Conservation (phyloP, 2,113 vertebrate genomes). For the Lepisosteus oculatus region DNA sequence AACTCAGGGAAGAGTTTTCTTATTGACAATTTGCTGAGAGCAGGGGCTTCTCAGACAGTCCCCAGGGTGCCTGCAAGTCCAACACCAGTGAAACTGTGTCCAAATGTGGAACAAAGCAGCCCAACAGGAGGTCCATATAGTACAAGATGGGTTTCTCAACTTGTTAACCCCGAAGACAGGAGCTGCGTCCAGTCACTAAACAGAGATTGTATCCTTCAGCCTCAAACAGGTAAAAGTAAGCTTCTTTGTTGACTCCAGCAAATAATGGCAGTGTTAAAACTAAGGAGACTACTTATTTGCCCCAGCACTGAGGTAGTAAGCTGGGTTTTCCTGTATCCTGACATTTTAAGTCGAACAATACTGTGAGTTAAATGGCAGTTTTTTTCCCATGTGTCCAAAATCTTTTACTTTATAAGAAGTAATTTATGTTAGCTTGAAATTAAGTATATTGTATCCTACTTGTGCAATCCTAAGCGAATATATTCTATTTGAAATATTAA, state of each 20-base stretch:
- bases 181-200: slow-evolving; percentile 38
- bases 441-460: too few species aligned
- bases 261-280: neutral
- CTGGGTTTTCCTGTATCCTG: too few species aligned
- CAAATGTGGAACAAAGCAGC: slow-evolving; percentile 47
- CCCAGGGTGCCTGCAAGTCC: slow-evolving; percentile 45
- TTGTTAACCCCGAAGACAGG: slow-evolving; percentile 46
- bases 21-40: slow-evolving; percentile 86
- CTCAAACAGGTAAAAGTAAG: slow-evolving; percentile 50
- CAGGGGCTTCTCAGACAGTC: slow-evolving; percentile 52
- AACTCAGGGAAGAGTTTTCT: slow-evolving; percentile 88
- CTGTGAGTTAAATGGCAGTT: too few species aligned
- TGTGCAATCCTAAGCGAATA: too few species aligned
- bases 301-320: too few species aligned
- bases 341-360: too few species aligned
- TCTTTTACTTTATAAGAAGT: too few species aligned
- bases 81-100: slow-evolving; percentile 59
- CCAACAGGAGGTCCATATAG: slow-evolving; percentile 48
- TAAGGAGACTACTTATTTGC: too few species aligned
- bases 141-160: slow-evolving; percentile 66
- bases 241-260: neutral
- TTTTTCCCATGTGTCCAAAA: too few species aligned
- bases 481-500: too few species aligned
- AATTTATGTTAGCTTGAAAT: too few species aligned
- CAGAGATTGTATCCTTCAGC: slow-evolving; percentile 27